Evolutionary conservation across 2,888 invertebrate genomes (phyloP), one percentile per base, ranked within the genome.

Genomic region (Herminia tarsipennalis): DNA sequence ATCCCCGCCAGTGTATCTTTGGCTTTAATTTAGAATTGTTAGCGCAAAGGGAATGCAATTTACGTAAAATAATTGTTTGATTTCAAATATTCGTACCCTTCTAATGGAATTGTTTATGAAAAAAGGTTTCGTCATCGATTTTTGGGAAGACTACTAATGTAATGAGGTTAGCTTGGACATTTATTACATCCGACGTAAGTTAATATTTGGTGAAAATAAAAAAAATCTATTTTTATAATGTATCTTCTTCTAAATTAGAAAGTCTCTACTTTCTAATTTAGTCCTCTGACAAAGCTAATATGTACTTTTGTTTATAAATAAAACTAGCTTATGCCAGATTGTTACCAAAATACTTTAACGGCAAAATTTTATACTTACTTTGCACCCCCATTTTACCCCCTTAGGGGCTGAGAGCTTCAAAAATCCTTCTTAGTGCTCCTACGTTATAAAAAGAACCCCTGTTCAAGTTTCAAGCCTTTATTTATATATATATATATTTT

Each of bases 11-110:
- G 79, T 86, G 86, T 89, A 88, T 89, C 86, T 87, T 86, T 76
- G 80, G 83, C 83, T 85, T 89, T 88, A 89, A 90, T 90, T 90
- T 88, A 83, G 87, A 88, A 89, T 85, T 88, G 88, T 89, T 87
- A 87, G 81, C 82, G 84, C 78, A 83, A 85, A 87, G 83, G 87
- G 86, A 86, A 86, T 89, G 88, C 88, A 89, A 90, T 90, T 88
- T 90, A 87, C 81, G 85, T 85, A 78, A 87, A 86, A 88, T 88
- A 89, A 89, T 89, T 88, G 87, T 88, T 88, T 86, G 88, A 89
- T 87, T 88, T 85, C 79, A 70, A 83, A 86, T 79, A 85, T 78
- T 83, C 71, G 58, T 64, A 75, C 73, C 78, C 76, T 60, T 59
- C 59, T 60, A 58, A 70, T 67, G 72, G 79, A 81, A 83, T 83